Evolutionary conservation across 1,140 invertebrate species (phyloP), one percentile per base, ranked within the genome.

Genomic region (Grapholita molesta): DNA sequence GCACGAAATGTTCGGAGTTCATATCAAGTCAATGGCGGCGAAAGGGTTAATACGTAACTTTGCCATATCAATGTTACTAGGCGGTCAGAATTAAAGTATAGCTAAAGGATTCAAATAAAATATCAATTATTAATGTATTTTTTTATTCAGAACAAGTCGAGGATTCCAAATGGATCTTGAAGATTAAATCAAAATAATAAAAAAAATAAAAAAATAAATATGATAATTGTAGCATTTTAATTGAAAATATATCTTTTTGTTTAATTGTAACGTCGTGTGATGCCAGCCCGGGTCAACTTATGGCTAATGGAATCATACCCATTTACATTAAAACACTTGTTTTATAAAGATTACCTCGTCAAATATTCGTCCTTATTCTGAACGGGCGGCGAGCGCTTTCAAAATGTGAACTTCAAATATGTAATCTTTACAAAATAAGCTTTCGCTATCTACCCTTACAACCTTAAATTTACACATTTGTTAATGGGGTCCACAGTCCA

Each of bases 111-210:
- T n/a, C n/a, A 61, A 61, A 61, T 28, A 11, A 61, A 61, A 61
- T 6, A 61, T 5, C 55, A 61, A 28, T 61, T 30, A 57, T 28
- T 61, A 61, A 61, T 61, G 55, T 61, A 32, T 30, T 28, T 61
- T n/a, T 61, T 61, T 61, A 61, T 61, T 61, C 55, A 30, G 55
- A 61, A 61, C 24, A 61, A 28, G 55, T 61, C 55, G 25, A 25
- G n/a, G 24, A 61, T 25, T 61, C 55, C 55, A 61, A 32, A 61
- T 32, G 55, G 24, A 28, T 15, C n/a, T 53, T 3, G 55, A 61
- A 61, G 55, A 28, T 61, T 61, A 61, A 32, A 61, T 61, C 25
- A 61, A 61, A 61, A 30, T 61, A 61, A 61, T 28, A 61, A 61
- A 61, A 61, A 61, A 61, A 61, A 30, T 28, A 61, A 30, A 61